These are phyloP conservation scores for Chrysolina haemoptera DNA, from an alignment of 2,888 invertebrate species.

Conservation along the genomic window DNA sequence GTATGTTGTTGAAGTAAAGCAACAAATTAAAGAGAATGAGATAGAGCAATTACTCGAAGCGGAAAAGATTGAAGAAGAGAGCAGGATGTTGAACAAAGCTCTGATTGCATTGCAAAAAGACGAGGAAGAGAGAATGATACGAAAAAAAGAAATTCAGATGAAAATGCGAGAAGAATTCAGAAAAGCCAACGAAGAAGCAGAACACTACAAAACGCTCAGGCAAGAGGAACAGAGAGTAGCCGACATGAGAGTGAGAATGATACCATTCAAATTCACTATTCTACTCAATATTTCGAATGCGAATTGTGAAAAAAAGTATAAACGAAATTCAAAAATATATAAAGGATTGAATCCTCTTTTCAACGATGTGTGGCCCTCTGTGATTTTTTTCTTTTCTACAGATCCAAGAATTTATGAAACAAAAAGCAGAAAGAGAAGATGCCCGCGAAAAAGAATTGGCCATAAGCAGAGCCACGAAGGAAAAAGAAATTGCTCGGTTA, in stretches of 20 bases:
- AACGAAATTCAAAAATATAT: too few species aligned
- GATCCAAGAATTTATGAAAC: slow-evolving; percentile 76
- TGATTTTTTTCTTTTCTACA: slow-evolving; percentile 13
- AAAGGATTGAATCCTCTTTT: too few species aligned
- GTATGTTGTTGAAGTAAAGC: slow-evolving; percentile 63
- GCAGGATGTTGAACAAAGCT: slow-evolving; percentile 75
- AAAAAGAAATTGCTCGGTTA: slow-evolving; percentile 74
- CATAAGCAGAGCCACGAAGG: slow-evolving; percentile 74
- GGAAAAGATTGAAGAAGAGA: slow-evolving; percentile 80
- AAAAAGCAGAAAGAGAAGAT: slow-evolving; percentile 76
- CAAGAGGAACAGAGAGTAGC: slow-evolving; percentile 78
- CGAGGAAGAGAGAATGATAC: slow-evolving; percentile 75
- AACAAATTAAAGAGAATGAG: slow-evolving; percentile 73
- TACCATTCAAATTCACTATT: background rate
- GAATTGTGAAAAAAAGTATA: too few species aligned
- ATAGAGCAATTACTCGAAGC: slow-evolving; percentile 74
- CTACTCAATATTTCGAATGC: too few species aligned
- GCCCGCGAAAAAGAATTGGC: slow-evolving; percentile 72
- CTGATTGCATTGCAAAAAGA: slow-evolving; percentile 78
- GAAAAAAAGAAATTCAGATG: slow-evolving; percentile 72
- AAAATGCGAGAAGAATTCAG: slow-evolving; percentile 75
- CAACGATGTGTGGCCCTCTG: too few species aligned
- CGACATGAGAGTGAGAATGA: slow-evolving; percentile 72
- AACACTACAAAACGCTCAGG: slow-evolving; percentile 76
- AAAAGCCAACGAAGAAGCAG: slow-evolving; percentile 76